Base-by-base conservation (phyloP, 2,888 invertebrate genomes). In the Cantharis nigra region DNA sequence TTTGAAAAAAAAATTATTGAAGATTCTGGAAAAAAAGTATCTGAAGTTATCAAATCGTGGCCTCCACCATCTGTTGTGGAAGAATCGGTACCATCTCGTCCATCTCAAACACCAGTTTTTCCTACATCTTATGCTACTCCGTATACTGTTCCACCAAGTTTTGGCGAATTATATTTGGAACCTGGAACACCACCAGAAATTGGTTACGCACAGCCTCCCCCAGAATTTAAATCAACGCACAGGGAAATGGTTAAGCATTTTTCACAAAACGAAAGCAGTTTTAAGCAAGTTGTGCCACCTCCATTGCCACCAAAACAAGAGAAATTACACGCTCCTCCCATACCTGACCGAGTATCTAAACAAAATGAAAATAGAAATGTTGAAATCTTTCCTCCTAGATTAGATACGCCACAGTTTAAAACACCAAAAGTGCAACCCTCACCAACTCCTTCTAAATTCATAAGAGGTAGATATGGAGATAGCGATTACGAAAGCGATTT, bases 401-500 rank as follows among this genome's bases (percentile, higher is more conserved):
- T 90, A 2, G 89, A 89, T 20, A 88, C 88, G 28, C 88, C 88
- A 28, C 90, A 89, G 81, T 88, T 84, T 3, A 88, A 78, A 81
- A 84, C 85, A 10, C 81, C 85, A 1, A 89, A 82, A 81, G 82
- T 84, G 16, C 90, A 91, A 5, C 90, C 91, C 23, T 91, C 91
- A 3, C 90, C 92, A 0, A 89, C 91, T 23, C 92, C 92, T 0
- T 89, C 89, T 0, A 92, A 91, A 81, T 90, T 92, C 81, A 86
- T 90, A 2, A 91, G 90, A 83, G 90, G 90, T 10, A 90, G 89
- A 80, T 90, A 91, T 80, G 89, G 90, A 33, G 93, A 92, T 83
- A 93, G 93, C 80, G 93, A 93, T 82, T 93, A 93, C 82, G 93
- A 93, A 85, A 93, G 93, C 77, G 93, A 94, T 86, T 88, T 91